A percentile compares a stretch with the other conserved stretches of the same genome.
These are phyloP conservation scores for Zele albiditarsus DNA, from an alignment of 2,888 invertebrate species.

Conservation along the genomic window DNA sequence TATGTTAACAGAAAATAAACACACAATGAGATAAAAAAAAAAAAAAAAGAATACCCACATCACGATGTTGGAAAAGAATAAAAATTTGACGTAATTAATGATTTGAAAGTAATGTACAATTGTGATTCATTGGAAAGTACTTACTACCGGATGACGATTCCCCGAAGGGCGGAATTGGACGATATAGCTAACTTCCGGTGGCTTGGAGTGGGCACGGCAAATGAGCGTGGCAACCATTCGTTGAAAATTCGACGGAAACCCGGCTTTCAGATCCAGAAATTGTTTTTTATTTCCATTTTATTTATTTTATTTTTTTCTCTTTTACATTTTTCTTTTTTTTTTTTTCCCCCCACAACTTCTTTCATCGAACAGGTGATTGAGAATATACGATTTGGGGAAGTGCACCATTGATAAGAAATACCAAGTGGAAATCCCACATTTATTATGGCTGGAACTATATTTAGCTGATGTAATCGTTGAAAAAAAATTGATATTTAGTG, in stretches of 20 bases:
- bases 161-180: conserved; percentile 13
- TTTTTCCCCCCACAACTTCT: neutral
- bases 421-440: neutral
- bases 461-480: too few species aligned
- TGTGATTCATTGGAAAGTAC: conserved; percentile 22
- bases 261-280: conserved; percentile 12
- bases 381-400: conserved; percentile 3
- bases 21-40: neutral
- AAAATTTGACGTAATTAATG: conserved; percentile 14
- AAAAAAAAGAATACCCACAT: neutral
- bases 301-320: conserved; percentile 6
- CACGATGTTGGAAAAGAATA: neutral
- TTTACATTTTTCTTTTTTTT: too few species aligned
- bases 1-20: neutral
- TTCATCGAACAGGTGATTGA: conserved; percentile 3
- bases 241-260: conserved; percentile 18
- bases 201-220: conserved; percentile 14
- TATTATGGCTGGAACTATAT: neutral
- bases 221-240: conserved; percentile 19
- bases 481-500: too few species aligned
- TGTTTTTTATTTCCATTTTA: conserved; percentile 4
- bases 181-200: conserved; percentile 20
- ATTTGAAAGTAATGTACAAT: conserved; percentile 5
- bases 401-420: neutral
- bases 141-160: conserved; percentile 19